A percentile compares a stretch with the other conserved stretches of the same genome.
Evolutionary conservation across 2,113 vertebrate species (phyloP).

Genomic region (Motacilla tschutschensis): DNA sequence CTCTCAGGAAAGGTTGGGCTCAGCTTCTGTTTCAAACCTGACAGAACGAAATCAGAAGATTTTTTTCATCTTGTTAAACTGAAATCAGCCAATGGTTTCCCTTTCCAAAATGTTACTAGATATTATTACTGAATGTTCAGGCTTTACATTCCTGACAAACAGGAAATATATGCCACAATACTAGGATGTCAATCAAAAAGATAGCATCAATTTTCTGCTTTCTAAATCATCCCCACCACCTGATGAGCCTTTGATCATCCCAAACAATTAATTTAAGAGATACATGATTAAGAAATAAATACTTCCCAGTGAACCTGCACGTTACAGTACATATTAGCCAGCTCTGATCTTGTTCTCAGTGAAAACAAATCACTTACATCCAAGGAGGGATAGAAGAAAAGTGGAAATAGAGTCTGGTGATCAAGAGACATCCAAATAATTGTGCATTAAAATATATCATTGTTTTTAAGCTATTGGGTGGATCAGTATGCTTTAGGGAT

Average conservation of each 20-base stretch:
- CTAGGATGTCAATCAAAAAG: slow-evolving; percentile 79
- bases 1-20: slow-evolving; percentile 28
- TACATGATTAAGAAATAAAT: slow-evolving; percentile 77
- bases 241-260: slow-evolving; percentile 81
- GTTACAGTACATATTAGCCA: slow-evolving; percentile 24
- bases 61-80: slow-evolving; percentile 64
- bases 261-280: slow-evolving; percentile 82
- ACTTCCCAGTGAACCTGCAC: slow-evolving; percentile 56
- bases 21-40: slow-evolving; percentile 69
- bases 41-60: slow-evolving; percentile 63
- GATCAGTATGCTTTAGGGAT: neutral
- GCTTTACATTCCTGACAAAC: slow-evolving; percentile 79
- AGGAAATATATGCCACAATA: slow-evolving; percentile 78
- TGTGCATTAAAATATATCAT: neutral
- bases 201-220: slow-evolving; percentile 81
- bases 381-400: neutral
- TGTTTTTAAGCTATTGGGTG: neutral
- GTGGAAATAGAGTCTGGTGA: neutral
- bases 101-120: slow-evolving; percentile 77
- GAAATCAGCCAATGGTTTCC: slow-evolving; percentile 71
- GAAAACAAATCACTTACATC: neutral
- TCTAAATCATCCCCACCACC: slow-evolving; percentile 81
- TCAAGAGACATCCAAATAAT: neutral
- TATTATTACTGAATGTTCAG: slow-evolving; percentile 76
- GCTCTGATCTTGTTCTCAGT: slow-evolving; percentile 5